Base-by-base conservation (phyloP, 2,113 vertebrate species). In the Spea multiplicata region DNA sequence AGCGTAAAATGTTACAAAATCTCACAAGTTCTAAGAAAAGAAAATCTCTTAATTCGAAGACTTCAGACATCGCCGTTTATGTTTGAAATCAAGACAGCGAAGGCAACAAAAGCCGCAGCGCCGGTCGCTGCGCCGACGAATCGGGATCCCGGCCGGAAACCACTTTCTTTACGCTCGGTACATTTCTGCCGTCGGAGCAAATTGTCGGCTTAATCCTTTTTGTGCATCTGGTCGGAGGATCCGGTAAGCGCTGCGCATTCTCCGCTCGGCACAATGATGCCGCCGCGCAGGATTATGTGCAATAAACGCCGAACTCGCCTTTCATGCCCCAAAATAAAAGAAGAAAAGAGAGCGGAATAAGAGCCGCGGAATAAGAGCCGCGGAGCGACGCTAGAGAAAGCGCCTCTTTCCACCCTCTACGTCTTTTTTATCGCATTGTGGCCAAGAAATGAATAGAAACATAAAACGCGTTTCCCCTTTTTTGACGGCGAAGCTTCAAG, bases 351-450 rank as follows among this genome's bases (percentile, higher is more conserved):
- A 17, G 57, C 44, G 4, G 55, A 79, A 66, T 71, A 10, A 44
- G 61, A 50, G 14, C 30, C 49, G 47, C 55, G 69, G 50, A 44
- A 66, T 71, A 10, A 44, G 61, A 50, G 14, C 30, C 49, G 47
- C 55, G 69, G 50, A 44, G 76, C 13, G 57, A 55, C 17, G 76
- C 44, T 12, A 50, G 17, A 65, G 45, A 71, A 61, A 55, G 30
- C 14, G 76, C 69, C 55, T 50, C 70, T 57, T 72, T 71, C 66
- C 76, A 72, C 76, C 76, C 70, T 45, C 14, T 55, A 66, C 69
- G 53, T 72, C 49, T 71, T 66, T 72, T 78, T 78, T 78, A 78
- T 79, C 61, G 47, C 73, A 79, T 79, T 73, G 76, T 79, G 71
- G 62, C 6, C 50, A 44, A 52, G 65, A 73, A 79, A 79, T 73